These are phyloP conservation scores for Ceuthmochares aereus DNA, from an alignment of 2,113 vertebrate species.

Conservation along the genomic window DNA sequence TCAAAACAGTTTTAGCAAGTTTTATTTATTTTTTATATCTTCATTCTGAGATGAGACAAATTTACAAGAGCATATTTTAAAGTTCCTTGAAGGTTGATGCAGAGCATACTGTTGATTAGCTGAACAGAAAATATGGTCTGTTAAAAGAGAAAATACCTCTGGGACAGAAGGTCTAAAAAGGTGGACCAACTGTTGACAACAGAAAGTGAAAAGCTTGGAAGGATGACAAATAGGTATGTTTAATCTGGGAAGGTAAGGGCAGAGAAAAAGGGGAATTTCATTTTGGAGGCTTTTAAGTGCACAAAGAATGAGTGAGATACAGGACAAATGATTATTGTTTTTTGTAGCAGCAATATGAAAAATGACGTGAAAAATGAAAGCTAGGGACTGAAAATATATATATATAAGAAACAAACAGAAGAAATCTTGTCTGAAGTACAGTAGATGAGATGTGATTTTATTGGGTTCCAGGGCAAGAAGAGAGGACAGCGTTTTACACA, in stretches of 20 bases:
- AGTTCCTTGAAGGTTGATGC: background rate
- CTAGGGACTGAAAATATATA: background rate
- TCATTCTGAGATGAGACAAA: background rate
- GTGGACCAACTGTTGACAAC: slow-evolving; percentile 3
- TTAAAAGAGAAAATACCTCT: slow-evolving; percentile 15
- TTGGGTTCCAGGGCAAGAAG: background rate
- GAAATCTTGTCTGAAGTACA: slow-evolving; percentile 3
- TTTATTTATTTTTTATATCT: background rate
- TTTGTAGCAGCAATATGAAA: slow-evolving; percentile 43
- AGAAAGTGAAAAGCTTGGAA: slow-evolving; percentile 37
- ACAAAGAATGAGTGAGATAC: slow-evolving; percentile 43
- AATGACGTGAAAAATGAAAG: slow-evolving; percentile 52
- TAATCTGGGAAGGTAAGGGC: slow-evolving; percentile 29
- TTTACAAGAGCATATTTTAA: background rate
- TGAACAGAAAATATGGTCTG: background rate
- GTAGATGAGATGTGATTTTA: slow-evolving; percentile 1
- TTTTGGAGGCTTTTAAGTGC: slow-evolving; percentile 48
- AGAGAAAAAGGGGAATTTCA: slow-evolving; percentile 45
- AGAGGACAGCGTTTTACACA: background rate
- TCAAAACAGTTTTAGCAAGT: background rate
- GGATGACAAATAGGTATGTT: slow-evolving; percentile 57
- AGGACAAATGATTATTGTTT: slow-evolving; percentile 43
- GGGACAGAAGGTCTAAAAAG: slow-evolving; percentile 3
- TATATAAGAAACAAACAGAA: background rate
- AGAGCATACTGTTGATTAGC: background rate